Base-by-base conservation (phyloP, 2,888 invertebrate genomes). In the Asteroscopus sphinx region DNA sequence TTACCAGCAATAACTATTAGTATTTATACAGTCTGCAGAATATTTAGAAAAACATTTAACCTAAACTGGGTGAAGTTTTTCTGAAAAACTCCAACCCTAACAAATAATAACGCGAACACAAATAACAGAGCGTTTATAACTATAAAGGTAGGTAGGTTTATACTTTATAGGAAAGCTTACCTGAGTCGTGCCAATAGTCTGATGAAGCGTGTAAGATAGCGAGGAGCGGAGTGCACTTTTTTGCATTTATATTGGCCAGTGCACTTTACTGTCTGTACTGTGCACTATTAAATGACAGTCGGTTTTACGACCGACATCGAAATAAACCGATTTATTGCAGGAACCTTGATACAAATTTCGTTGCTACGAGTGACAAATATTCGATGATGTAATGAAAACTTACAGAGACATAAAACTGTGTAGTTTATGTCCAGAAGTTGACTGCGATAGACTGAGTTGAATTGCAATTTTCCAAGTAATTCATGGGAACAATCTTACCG, bases 281-380 rank as follows among this genome's bases (percentile, higher is more conserved):
- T 3, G 45, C 51, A 32, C 28, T 44, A 46, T 39, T 17, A 30
- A 32, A 32, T 11, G 54, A 16, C 37, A 58, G n/a, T 13, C 28
- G 35, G 45, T 21, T 59, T 48, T 42, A 64, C 13, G 40, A 36
- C 26, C 1, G 12, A n/a, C n/a, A 30, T 33, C 21, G 13, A 13
- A 41, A 21, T 13, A 35, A n/a, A 53, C 11, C 30, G 25, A 44
- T 37, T 53, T 67, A 67, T 53, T 33, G 30, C 11, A 25, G 4
- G 21, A 11, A 17, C 12, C 3, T 30, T 13, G n/a, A 4, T 9
- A 15, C 9, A 9, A 35, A 35, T 15, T 35, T 35, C 13, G 12
- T 33, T 1, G 13, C 5, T 33, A 5, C 3, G 12, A 1, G 12
- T 33, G 0, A 28, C 11, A 9, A 3, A 3, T 28, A 28, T 28